phyloP scores from a whole-genome alignment of 2,888 invertebrate genomes.

The Siphonodentalium dalli region DNA sequence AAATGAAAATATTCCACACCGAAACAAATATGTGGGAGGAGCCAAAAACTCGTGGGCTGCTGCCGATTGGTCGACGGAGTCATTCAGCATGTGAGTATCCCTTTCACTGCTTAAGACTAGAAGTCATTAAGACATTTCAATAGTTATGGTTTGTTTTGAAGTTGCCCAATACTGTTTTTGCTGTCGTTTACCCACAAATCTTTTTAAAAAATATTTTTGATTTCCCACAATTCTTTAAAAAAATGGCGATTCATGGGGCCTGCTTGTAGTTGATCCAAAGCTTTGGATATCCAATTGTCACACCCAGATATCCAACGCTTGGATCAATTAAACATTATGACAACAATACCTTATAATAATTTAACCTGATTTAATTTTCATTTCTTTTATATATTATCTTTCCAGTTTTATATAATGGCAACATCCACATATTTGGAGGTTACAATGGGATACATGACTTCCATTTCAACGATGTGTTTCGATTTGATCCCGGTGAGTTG shows the following conservation, averaged over 20 bases:
- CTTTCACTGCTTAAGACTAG: too few relatives aligned
- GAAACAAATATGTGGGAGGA: conserved; percentile 73
- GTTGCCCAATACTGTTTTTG: too few relatives aligned
- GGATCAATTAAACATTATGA: too few relatives aligned
- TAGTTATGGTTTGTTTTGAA: too few relatives aligned
- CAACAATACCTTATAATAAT: not conserved
- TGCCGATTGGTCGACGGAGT: conserved; percentile 82
- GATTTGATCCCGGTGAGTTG: conserved; percentile 71
- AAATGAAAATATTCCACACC: conserved; percentile 76
- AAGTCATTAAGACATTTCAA: too few relatives aligned
- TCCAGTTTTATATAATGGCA: conserved; percentile 79
- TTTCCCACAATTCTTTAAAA: too few relatives aligned
- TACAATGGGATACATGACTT: conserved; percentile 79
- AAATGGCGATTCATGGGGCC: too few relatives aligned
- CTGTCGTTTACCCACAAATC: too few relatives aligned
- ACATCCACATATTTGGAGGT: conserved; percentile 89
- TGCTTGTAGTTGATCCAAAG: too few relatives aligned
- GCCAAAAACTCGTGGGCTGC: conserved; percentile 71
- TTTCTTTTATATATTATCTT: conserved; percentile 43
- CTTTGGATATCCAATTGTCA: too few relatives aligned
- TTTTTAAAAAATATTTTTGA: too few relatives aligned
- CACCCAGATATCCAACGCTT: too few relatives aligned
- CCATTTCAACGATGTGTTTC: conserved; percentile 85
- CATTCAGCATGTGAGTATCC: conserved; percentile 84
- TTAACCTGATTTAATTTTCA: not conserved